Evolutionary conservation across 2,113 vertebrate species (phyloP).

Genomic region (Crypturellus undulatus): DNA sequence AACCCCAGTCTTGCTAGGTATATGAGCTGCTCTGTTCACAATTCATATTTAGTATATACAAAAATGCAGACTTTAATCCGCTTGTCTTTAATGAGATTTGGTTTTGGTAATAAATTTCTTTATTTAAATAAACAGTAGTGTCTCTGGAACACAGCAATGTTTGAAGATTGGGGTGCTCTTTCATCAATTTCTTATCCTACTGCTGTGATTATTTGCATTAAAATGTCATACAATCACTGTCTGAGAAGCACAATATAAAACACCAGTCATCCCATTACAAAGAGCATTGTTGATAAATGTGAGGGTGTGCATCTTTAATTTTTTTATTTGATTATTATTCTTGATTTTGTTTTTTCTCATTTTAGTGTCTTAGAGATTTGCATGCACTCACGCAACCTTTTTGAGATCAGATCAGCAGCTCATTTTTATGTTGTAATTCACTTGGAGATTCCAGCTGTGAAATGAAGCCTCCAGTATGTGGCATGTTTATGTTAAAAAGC

Average conservation of each 20-base stretch:
- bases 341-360: background rate
- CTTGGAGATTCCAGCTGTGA: constrained; percentile 13
- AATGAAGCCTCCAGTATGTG: background rate
- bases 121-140: rapidly evolving
- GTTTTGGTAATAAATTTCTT: background rate
- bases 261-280: background rate
- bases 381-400: background rate
- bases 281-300: background rate
- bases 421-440: background rate
- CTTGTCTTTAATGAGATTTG: background rate
- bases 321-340: background rate
- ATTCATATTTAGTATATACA: background rate
- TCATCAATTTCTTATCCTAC: background rate
- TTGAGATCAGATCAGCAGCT: background rate
- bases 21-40: background rate
- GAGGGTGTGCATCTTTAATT: background rate
- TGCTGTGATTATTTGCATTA: background rate
- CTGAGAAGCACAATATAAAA: rapidly evolving
- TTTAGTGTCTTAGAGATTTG: background rate
- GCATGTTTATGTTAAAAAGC: background rate
- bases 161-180: background rate
- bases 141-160: background rate
- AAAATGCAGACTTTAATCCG: background rate
- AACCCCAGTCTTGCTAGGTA: rapidly evolving
- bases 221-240: background rate